A percentile compares a stretch with the other conserved stretches of the same genome.
phyloP scores from a whole-genome alignment of 2,888 invertebrate species.

The Morinoia aosen region DNA sequence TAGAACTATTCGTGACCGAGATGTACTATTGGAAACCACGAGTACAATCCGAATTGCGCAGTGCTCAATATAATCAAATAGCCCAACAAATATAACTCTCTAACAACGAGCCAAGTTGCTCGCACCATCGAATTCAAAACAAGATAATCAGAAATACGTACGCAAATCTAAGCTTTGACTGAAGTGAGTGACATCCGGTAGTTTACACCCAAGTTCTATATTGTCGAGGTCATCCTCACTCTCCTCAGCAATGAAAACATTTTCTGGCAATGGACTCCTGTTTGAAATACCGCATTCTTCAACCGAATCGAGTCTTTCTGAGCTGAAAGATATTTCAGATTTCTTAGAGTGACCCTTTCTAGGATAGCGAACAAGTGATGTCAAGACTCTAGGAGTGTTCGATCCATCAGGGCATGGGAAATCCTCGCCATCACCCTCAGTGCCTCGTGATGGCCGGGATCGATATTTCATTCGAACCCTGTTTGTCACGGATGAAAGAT shows the following conservation, averaged over 20 bases:
- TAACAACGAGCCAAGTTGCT: neutral
- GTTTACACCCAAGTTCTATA: neutral
- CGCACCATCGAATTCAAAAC: neutral
- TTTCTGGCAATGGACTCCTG: neutral
- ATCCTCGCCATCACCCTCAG: neutral
- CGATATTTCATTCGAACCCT: neutral
- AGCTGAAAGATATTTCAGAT: neutral
- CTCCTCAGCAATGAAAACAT: conserved; percentile 18
- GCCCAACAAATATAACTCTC: neutral
- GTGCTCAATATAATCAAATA: neutral
- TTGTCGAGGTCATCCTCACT: neutral
- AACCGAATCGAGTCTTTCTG: neutral
- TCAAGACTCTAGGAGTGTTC: neutral
- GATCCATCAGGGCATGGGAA: neutral
- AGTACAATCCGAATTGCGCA: neutral
- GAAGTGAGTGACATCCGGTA: neutral
- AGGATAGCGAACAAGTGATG: neutral
- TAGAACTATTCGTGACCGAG: neutral
- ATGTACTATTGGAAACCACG: neutral
- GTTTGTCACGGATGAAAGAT: neutral
- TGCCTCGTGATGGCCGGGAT: conserved; percentile 25
- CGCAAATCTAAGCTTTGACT: neutral
- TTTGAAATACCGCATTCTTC: neutral
- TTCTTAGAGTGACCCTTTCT: neutral
- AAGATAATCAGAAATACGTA: conserved; percentile 43